These are phyloP conservation scores for Eristalinus sepulchralis DNA, from an alignment of 2,888 invertebrate species.

Conservation along the genomic window DNA sequence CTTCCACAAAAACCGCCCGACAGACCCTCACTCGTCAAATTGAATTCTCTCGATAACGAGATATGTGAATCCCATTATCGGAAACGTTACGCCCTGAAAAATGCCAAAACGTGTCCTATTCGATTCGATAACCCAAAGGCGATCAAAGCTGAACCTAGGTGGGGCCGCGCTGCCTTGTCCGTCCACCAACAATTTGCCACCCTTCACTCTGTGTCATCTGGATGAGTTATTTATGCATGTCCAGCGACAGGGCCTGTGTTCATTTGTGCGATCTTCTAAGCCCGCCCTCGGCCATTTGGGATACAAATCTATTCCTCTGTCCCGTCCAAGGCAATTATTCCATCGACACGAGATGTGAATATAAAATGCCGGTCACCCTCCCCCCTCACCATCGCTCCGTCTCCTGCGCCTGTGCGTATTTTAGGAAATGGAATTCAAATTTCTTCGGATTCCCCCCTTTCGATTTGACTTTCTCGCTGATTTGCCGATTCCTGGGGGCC, in stretches of 20 bases:
- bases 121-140: conserved; percentile 9
- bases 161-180: not conserved
- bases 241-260: not conserved
- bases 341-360: conserved; percentile 62
- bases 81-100: not conserved
- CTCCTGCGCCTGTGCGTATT: not conserved
- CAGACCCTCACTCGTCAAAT: conserved; percentile 6
- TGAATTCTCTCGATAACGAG: not conserved
- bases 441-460: not conserved
- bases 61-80: not conserved
- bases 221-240: conserved; percentile 19
- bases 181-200: conserved; percentile 11
- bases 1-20: not conserved
- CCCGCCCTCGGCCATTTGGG: conserved; percentile 31
- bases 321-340: conserved; percentile 55
- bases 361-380: conserved; percentile 19
- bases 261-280: conserved; percentile 41
- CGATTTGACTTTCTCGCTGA: not conserved
- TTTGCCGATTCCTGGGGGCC: not conserved
- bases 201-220: conserved; percentile 9
- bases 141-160: not conserved
- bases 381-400: not conserved
- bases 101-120: not conserved
- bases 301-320: conserved; percentile 39
- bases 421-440: conserved; percentile 12